Evolutionary conservation across 2,113 vertebrate genomes (phyloP), one percentile per base, ranked within the genome.

Genomic region (Prochilodus magdalenae): DNA sequence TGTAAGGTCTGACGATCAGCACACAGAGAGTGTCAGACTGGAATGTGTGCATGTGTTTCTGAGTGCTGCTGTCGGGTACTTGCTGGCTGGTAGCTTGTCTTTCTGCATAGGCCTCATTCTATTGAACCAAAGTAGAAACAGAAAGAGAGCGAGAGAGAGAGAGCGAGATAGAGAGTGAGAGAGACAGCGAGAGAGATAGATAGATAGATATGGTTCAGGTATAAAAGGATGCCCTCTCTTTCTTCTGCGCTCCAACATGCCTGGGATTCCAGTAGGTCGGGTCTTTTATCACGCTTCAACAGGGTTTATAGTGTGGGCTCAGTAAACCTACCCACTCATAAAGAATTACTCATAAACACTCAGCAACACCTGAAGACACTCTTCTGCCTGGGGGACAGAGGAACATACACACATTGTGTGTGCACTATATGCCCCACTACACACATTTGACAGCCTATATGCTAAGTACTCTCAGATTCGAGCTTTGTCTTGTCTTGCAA

Each of bases 261-360:
- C 65, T 55, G 81, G 40, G 85, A 83, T 86, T 86, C 82, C 80
- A 73, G 73, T 29, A 77, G 27, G 15, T 67, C 29, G 74, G 67
- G 74, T 77, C 73, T 66, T 73, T 83, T 80, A 83, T 83, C 73
- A 75, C 26, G 72, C 47, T 53, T 75, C 66, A 67, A 75, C 84
- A 67, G 73, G 62, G 82, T 81, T 72, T 83, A 75, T 80, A 77
- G 81, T 77, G 81, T 76, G 69, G 40, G 78, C 75, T 77, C 74
- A 81, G 81, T 86, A 86, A 86, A 86, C 73, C 18, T 72, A 83
- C 75, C 73, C 69, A 57, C 51, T 83, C 75, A 81, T 86, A 79
- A 86, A 86, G 77, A 55, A 80, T 49, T 73, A 78, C 79, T 86
- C 85, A 77, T 83, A 86, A 86, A 81, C 81, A 81, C 69, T 24